phyloP scores from a whole-genome alignment of 2,888 invertebrate species.

The Lycaena phlaeas region DNA sequence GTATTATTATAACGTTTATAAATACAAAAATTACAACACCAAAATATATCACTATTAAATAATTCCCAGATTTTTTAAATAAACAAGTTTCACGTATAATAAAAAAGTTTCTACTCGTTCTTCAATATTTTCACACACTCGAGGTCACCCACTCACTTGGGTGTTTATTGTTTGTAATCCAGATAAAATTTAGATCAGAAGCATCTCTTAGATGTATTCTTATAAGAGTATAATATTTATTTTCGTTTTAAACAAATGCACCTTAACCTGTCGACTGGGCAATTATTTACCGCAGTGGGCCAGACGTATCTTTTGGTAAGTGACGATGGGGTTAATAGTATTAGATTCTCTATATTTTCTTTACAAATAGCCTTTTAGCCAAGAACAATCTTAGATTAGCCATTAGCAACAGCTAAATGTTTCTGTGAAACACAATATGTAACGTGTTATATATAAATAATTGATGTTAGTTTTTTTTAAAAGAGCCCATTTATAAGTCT shows the following conservation, averaged over 20 bases:
- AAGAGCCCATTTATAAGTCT: too few relatives aligned
- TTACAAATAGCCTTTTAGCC: too few relatives aligned
- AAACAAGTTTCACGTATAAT: constrained; percentile 1
- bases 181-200: constrained; percentile 25
- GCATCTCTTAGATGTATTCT: constrained; percentile 29
- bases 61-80: constrained; percentile 9
- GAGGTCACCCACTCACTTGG: constrained; percentile 25
- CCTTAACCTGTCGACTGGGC: constrained; percentile 28
- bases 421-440: too few relatives aligned
- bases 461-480: background rate
- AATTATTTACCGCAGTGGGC: constrained; percentile 27
- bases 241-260: constrained; percentile 28
- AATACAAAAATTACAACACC: too few relatives aligned
- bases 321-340: background rate
- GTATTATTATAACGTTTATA: too few relatives aligned
- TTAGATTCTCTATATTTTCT: background rate
- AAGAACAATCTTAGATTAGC: too few relatives aligned
- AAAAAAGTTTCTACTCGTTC: constrained; percentile 4
- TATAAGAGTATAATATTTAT: constrained; percentile 30
- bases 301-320: background rate
- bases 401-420: too few relatives aligned
- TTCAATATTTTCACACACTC: constrained; percentile 16
- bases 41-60: too few relatives aligned
- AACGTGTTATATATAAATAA: too few relatives aligned
- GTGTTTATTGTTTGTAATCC: constrained; percentile 27